Percentiles rank a stretch among this genome's conserved stretches.
These are phyloP conservation scores for Dryococelus australis DNA, from an alignment of 2,888 invertebrate genomes.

Conservation along the genomic window DNA sequence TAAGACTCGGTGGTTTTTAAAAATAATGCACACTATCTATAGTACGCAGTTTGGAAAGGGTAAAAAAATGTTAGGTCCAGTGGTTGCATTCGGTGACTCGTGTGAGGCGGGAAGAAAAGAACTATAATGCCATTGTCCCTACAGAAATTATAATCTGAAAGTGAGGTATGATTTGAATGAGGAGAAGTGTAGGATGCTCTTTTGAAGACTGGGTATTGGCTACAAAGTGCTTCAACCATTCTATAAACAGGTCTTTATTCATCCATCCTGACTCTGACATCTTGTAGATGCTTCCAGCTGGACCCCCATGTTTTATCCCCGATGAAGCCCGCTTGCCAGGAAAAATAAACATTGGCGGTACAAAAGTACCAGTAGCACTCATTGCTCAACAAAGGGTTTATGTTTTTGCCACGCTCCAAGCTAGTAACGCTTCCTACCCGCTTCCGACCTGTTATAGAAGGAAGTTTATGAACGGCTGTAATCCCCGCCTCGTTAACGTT, in stretches of 20 bases:
- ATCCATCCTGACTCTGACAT: no score
- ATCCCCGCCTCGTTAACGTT: constrained; percentile 59
- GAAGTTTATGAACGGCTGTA: constrained; percentile 56
- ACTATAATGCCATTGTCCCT: constrained; percentile 36
- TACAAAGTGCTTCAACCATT: no score
- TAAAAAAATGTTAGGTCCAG: no score
- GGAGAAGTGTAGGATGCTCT: no score
- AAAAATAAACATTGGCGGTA: constrained; percentile 61
- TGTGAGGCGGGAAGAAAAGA: no score
- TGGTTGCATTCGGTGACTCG: no score
- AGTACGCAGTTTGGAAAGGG: constrained; percentile 35
- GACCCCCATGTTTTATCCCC: constrained; percentile 56
- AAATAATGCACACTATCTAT: constrained; percentile 32
- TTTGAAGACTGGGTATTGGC: no score
- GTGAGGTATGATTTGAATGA: constrained; percentile 36
- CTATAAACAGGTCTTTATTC: no score
- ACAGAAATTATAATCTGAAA: constrained; percentile 34
- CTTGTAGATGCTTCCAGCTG: no score
- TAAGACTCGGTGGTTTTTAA: constrained; percentile 30
- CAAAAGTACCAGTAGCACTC: constrained; percentile 55
- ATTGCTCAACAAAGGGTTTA: constrained; percentile 57
- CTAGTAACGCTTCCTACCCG: constrained; percentile 58
- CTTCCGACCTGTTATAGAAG: constrained; percentile 55
- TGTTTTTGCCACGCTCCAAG: constrained; percentile 55
- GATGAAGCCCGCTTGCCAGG: constrained; percentile 53